phyloP scores from a whole-genome alignment of 2,888 invertebrate genomes.

The Spilarctia lutea region DNA sequence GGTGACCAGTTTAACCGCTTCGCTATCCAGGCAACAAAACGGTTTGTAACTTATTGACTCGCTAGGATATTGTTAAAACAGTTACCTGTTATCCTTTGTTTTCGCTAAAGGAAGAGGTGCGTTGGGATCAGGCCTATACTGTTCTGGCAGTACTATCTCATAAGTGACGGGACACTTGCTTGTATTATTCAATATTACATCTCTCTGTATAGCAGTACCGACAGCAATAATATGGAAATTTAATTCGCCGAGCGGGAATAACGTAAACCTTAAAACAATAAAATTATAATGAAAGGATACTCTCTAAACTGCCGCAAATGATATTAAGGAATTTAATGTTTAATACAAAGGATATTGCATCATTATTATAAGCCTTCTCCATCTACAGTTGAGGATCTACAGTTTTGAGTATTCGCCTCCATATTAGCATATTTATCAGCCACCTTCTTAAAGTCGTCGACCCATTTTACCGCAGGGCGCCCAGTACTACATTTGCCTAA shows the following conservation, averaged over 20 bases:
- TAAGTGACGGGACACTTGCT: slow-evolving; percentile 87
- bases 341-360: background rate
- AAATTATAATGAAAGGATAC: background rate
- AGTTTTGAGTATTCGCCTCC: too few relatives aligned
- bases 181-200: slow-evolving; percentile 86
- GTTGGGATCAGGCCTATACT: slow-evolving; percentile 62
- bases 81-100: slow-evolving; percentile 72
- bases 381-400: background rate
- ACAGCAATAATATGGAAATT: slow-evolving; percentile 87
- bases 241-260: slow-evolving; percentile 86
- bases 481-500: too few relatives aligned
- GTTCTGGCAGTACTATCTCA: slow-evolving; percentile 71
- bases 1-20: too few relatives aligned
- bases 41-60: background rate
- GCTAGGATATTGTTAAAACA: background rate
- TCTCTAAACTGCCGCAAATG: background rate
- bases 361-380: background rate
- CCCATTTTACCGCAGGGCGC: too few relatives aligned
- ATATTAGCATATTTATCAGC: too few relatives aligned
- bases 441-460: too few relatives aligned
- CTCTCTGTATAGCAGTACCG: slow-evolving; percentile 81
- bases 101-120: slow-evolving; percentile 44
- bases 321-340: background rate
- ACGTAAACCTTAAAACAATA: slow-evolving; percentile 78
- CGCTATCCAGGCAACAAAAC: background rate